Conservation (phyloP, 2,888 invertebrate genomes). For the Heterodera filipjevi region DNA sequence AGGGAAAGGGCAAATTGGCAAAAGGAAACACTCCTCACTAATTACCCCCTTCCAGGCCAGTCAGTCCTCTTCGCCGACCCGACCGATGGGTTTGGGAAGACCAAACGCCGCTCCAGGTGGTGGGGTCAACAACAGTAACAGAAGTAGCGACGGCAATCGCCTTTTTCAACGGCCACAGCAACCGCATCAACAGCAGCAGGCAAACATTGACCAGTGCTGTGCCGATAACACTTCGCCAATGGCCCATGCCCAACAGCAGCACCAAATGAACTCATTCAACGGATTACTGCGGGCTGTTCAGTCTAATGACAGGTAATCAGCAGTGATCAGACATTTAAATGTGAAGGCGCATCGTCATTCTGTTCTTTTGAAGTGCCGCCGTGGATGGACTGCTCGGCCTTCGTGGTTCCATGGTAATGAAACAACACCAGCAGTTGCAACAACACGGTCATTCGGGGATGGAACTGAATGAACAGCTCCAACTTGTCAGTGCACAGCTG, state of each 20-base stretch:
- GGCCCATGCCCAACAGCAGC: constrained; percentile 6
- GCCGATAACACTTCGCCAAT: constrained; percentile 13
- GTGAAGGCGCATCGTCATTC: no score
- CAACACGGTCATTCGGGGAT: background rate
- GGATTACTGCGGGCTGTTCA: constrained; percentile 22
- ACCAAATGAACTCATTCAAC: constrained; percentile 26
- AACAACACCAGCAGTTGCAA: constrained; percentile 16
- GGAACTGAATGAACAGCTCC: constrained; percentile 3
- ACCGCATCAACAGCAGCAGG: background rate
- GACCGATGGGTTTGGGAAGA: constrained; percentile 1
- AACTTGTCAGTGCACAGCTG: constrained; percentile 7
- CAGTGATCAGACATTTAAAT: background rate
- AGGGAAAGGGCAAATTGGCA: no score
- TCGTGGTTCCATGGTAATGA: background rate
- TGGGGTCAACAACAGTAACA: background rate
- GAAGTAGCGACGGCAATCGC: background rate
- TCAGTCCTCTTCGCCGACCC: background rate
- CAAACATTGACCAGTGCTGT: background rate
- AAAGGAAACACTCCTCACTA: no score
- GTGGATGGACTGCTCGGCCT: constrained; percentile 23
- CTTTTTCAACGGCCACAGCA: constrained; percentile 16
- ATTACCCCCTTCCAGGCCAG: background rate
- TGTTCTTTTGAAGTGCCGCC: constrained; percentile 9
- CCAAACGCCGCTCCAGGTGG: background rate
- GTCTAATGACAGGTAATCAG: background rate